Percentiles rank a stretch among this genome's conserved stretches.
These are phyloP conservation scores for Tiliacea aurago DNA, from an alignment of 2,888 invertebrate genomes.

Conservation along the genomic window DNA sequence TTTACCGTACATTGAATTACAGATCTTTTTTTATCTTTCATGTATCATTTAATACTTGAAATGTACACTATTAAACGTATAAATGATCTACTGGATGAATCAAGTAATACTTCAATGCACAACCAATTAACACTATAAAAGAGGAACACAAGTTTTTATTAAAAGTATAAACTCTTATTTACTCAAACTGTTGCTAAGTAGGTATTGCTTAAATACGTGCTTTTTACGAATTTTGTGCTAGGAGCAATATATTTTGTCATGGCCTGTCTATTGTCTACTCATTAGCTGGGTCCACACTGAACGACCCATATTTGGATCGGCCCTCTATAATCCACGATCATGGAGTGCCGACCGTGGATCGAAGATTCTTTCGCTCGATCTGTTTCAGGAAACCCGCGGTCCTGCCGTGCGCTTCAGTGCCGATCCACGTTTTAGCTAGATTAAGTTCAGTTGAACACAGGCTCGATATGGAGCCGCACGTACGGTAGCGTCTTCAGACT, in stretches of 20 bases:
- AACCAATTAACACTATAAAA: neutral
- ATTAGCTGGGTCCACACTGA: too few relatives aligned
- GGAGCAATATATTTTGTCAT: neutral
- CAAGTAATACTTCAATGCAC: neutral
- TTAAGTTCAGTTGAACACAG: too few relatives aligned
- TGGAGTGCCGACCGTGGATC: too few relatives aligned
- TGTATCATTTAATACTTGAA: slow-evolving; percentile 7
- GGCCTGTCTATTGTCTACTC: neutral
- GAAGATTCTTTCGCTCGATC: too few relatives aligned
- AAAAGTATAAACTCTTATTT: neutral
- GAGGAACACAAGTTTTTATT: neutral
- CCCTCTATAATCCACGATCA: too few relatives aligned
- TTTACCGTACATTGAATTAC: slow-evolving; percentile 21
- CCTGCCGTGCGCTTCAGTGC: too few relatives aligned
- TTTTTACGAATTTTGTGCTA: neutral
- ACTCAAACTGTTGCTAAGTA: neutral
- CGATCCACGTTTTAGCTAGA: too few relatives aligned
- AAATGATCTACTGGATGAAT: neutral
- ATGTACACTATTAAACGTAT: neutral
- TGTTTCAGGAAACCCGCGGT: too few relatives aligned
- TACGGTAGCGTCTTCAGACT: too few relatives aligned
- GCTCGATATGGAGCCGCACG: too few relatives aligned
- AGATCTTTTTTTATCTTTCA: slow-evolving; percentile 15
- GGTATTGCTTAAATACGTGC: neutral
- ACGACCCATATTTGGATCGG: too few relatives aligned